phyloP scores from a whole-genome alignment of 2,888 invertebrate genomes.

The Graphium colonna region DNA sequence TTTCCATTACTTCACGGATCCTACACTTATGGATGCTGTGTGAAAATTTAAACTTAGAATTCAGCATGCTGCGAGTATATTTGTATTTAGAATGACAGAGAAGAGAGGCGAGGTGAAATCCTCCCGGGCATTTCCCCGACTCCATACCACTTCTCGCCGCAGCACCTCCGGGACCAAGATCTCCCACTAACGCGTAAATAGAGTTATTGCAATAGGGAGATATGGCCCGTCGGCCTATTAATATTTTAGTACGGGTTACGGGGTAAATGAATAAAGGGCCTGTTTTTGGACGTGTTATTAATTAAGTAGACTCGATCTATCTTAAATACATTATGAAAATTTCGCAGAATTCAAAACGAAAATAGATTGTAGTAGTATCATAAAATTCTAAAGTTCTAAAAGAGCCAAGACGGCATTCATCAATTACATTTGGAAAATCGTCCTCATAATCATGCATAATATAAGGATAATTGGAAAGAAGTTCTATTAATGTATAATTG shows the following conservation, averaged over 20 bases:
- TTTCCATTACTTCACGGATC: too few relatives aligned
- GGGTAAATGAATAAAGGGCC: conserved; percentile 40
- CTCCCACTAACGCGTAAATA: conserved; percentile 51
- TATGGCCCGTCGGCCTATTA: conserved; percentile 41
- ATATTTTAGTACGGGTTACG: conserved; percentile 44
- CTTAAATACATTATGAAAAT: conserved; percentile 23
- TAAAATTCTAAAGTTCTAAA: too few relatives aligned
- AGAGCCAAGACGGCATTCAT: not conserved
- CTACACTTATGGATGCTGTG: too few relatives aligned
- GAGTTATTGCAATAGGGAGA: conserved; percentile 47
- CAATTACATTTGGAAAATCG: not conserved
- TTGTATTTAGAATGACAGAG: conserved; percentile 32
- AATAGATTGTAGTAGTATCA: conserved; percentile 5
- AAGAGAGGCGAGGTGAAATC: conserved; percentile 38
- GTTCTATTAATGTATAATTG: too few relatives aligned
- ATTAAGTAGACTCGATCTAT: conserved; percentile 21
- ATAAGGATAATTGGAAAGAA: too few relatives aligned
- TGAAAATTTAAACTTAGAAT: conserved; percentile 30
- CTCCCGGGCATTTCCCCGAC: conserved; percentile 39
- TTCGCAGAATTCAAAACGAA: conserved; percentile 8
- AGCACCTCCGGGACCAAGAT: conserved; percentile 44
- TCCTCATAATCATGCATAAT: too few relatives aligned
- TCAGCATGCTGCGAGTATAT: conserved; percentile 27
- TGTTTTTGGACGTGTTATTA: conserved; percentile 39
- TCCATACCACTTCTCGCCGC: conserved; percentile 46